Conservation (phyloP, 2,888 invertebrate genomes). For the Conus canariensis region DNA sequence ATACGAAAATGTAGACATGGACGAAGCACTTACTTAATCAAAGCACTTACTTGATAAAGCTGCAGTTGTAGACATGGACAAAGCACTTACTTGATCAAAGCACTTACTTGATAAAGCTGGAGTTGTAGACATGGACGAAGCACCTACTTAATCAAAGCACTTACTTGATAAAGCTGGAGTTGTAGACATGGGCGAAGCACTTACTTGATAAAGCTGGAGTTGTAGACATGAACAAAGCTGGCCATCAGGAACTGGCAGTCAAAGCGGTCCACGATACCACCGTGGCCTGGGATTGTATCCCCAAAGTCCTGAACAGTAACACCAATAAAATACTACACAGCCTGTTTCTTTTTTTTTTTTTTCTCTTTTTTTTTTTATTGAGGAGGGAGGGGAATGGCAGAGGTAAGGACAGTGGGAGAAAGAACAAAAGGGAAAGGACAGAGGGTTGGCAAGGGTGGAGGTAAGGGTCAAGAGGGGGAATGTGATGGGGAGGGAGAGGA, state of each 20-base stretch:
- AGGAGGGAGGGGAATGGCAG: background rate
- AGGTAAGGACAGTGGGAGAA: background rate
- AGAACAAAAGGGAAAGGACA: background rate
- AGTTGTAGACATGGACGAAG: too few relatives aligned
- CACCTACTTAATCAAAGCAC: too few relatives aligned
- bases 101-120: conserved; percentile 54
- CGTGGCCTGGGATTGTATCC: conserved; percentile 99
- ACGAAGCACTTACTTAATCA: too few relatives aligned
- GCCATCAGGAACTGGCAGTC: conserved; percentile 99
- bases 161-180: too few relatives aligned
- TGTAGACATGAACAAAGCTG: conserved; percentile 99
- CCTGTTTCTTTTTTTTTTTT: too few relatives aligned
- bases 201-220: conserved; percentile 96
- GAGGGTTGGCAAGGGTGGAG: background rate
- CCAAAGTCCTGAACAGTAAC: conserved; percentile 93
- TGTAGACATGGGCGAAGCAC: background rate
- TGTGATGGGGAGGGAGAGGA: too few relatives aligned
- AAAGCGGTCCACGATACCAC: conserved; percentile 99
- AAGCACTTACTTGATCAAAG: too few relatives aligned
- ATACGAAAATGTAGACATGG: too few relatives aligned
- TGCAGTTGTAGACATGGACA: too few relatives aligned
- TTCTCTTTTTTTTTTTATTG: too few relatives aligned
- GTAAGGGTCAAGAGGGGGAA: too few relatives aligned
- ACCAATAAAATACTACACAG: background rate
- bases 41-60: conserved; percentile 65